phyloP scores from a whole-genome alignment of 1,140 invertebrate genomes.

The Argopecten irradians region DNA sequence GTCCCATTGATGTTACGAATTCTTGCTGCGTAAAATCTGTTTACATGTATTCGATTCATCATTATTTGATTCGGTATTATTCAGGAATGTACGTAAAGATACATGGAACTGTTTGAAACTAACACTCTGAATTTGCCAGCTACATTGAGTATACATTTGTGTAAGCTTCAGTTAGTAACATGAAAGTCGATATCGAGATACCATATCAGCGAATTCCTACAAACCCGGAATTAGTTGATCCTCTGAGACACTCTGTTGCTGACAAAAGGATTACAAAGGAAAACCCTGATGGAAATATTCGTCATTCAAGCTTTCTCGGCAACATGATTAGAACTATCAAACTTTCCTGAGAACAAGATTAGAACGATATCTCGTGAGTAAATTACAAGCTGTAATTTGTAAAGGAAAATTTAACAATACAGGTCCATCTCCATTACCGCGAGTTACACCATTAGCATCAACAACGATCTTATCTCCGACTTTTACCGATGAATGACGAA shows the following conservation, averaged over 20 bases:
- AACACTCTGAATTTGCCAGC: no score
- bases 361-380: not conserved
- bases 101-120: no score
- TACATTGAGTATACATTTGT: no score
- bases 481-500: not conserved
- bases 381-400: not conserved
- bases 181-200: no score
- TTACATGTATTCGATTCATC: no score
- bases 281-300: not conserved
- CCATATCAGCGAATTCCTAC: not conserved
- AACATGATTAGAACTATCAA: not conserved
- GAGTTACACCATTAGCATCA: constrained; percentile 4
- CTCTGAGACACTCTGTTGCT: no score
- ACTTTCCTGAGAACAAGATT: not conserved
- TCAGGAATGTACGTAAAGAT: no score
- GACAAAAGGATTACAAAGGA: not conserved
- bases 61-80: no score
- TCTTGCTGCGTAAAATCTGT: no score
- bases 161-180: no score
- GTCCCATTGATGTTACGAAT: no score
- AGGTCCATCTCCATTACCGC: not conserved
- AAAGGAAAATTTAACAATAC: not conserved
- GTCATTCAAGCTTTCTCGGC: not conserved
- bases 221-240: not conserved
- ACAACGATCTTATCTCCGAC: not conserved